Conservation (phyloP, 1,140 invertebrate species). For the Brachionus rubens region DNA sequence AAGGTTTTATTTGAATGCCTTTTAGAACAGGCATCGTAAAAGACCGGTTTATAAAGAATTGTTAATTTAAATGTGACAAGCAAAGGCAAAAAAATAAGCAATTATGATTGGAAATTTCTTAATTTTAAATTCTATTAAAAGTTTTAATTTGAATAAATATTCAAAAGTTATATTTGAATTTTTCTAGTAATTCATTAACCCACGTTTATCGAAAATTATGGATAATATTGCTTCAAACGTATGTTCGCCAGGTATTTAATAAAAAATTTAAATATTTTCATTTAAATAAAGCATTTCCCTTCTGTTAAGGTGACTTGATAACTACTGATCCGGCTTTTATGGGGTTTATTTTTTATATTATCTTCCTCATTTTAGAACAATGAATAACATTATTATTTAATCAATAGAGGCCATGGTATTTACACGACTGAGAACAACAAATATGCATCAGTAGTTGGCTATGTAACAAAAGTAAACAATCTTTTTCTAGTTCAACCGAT, state of each 20-base stretch:
- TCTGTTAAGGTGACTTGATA: conserved; percentile 29
- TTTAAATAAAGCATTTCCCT: neutral
- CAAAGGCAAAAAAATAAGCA: no score
- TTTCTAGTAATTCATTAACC: no score
- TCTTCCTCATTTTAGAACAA: neutral
- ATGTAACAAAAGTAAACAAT: conserved; percentile 89
- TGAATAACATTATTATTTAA: neutral
- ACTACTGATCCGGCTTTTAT: conserved; percentile 45
- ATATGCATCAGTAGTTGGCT: conserved; percentile 85
- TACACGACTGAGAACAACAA: conserved; percentile 67
- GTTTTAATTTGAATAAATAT: neutral
- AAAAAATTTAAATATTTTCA: no score
- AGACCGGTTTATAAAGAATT: no score
- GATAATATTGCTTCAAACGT: conserved; percentile 33
- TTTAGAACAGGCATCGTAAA: no score
- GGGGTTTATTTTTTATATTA: neutral
- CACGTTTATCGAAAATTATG: no score
- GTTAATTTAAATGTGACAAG: no score
- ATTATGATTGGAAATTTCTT: no score
- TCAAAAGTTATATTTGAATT: neutral
- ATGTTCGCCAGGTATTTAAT: neutral
- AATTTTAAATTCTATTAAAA: conserved; percentile 5
- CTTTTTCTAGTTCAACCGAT: conserved; percentile 82
- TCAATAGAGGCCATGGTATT: conserved; percentile 94
- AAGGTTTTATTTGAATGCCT: no score